Conservation (phyloP, 2,113 vertebrate genomes). For the Ornithorhynchus anatinus region DNA sequence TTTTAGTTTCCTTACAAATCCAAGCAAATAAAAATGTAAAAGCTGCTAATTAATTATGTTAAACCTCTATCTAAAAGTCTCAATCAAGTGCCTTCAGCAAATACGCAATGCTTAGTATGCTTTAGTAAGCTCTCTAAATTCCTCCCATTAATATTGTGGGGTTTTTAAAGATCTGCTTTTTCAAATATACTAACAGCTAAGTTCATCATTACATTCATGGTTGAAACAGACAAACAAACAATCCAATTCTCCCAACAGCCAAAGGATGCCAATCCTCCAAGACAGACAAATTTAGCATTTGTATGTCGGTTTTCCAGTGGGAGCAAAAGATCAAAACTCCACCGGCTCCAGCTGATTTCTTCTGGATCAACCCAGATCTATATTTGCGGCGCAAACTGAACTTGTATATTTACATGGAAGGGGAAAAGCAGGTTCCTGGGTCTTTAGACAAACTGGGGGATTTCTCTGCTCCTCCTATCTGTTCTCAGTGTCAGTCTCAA, state of each 20-base stretch:
- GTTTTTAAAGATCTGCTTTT: slow-evolving; percentile 24
- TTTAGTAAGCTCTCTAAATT: slow-evolving; percentile 37
- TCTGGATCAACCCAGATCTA: slow-evolving; percentile 28
- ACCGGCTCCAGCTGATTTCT: background rate
- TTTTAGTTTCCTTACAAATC: slow-evolving; percentile 39
- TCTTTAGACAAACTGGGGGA: slow-evolving; percentile 26
- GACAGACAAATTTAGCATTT: slow-evolving; percentile 27
- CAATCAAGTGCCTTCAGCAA: background rate
- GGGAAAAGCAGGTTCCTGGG: slow-evolving; percentile 11
- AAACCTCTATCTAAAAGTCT: slow-evolving; percentile 8
- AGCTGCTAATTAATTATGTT: slow-evolving; percentile 44
- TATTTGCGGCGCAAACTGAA: slow-evolving; percentile 29
- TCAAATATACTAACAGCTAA: slow-evolving; percentile 32
- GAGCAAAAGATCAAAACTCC: background rate
- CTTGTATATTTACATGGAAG: slow-evolving; percentile 24
- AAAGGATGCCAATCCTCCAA: slow-evolving; percentile 25
- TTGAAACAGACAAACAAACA: background rate
- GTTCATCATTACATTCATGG: slow-evolving; percentile 13
- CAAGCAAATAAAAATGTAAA: slow-evolving; percentile 39
- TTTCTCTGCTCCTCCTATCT: slow-evolving; percentile 3
- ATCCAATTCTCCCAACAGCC: slow-evolving; percentile 12
- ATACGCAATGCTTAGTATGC: slow-evolving; percentile 45
- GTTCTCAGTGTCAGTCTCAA: slow-evolving; percentile 17
- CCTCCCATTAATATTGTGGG: slow-evolving; percentile 32
- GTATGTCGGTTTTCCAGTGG: background rate